Base-by-base conservation (phyloP, 2,888 invertebrate genomes). In the Macrophya annulata region DNA sequence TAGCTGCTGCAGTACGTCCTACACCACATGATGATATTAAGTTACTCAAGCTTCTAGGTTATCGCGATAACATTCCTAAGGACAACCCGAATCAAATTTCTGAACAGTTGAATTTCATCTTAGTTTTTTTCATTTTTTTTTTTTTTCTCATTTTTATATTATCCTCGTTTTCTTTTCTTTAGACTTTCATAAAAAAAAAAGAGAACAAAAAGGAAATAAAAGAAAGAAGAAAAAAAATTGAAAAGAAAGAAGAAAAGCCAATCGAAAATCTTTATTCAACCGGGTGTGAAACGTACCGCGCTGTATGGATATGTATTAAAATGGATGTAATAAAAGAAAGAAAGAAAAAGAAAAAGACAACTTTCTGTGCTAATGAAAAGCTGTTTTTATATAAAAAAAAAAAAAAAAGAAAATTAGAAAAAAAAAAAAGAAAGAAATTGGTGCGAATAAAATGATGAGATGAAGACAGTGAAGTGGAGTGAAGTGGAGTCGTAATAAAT, bases 71-170 rank as follows among this genome's bases (percentile, higher is more conserved):
- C 31, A 55, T 77, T 77, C 31, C 51, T 37, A 31, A 77, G 31
- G n/a, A n/a, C 77, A 31, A 55, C 77, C 31, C 77, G 77, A 77
- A 77, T 77, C 77, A 51, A 77, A 77, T 77, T 77, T 77, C 51
- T 77, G 31, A 55, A 77, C n/a, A 77, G 51, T 55, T 31, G 43
- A 77, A 55, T 55, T 48, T 48, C 76, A n/a, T n/a, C n/a, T n/a
- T n/a, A n/a, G n/a, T n/a, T n/a, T 62, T 10, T 45, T 45, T 40
- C n/a, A 9, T 65, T 6, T 31, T 31, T 62, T 10, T 45, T 45
- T 40, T 43, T n/a, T 31, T 6, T 65, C 5, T 65, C 10, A 25
- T 10, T 21, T 25, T 65, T 21, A 15, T 65, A 15, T 65, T 21
- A 15, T 21, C n/a, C 37, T 31, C 37, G 4, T 6, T 31, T 8